phyloP scores from a whole-genome alignment of 2,797 vertebrate genomes.

The Diplodus puntazzo region DNA sequence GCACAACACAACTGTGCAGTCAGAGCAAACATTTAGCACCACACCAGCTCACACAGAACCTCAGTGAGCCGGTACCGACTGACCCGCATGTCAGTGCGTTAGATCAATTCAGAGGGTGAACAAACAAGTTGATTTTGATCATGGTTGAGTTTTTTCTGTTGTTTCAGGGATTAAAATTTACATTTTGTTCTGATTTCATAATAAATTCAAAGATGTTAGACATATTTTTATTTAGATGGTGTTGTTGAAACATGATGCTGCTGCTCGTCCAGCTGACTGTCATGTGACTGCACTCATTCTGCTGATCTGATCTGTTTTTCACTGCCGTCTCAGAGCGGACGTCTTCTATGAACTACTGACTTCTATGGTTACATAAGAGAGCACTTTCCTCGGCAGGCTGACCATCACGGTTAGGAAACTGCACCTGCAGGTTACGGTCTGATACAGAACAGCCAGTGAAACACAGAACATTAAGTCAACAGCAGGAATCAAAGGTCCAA shows the following conservation, averaged over 20 bases:
- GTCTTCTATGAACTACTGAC: not conserved
- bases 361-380: conserved; percentile 5
- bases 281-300: conserved; percentile 7
- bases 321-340: not conserved
- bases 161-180: too few species aligned
- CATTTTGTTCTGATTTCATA: conserved; percentile 1
- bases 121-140: too few species aligned
- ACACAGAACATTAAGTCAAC: not conserved
- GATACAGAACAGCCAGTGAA: not conserved
- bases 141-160: too few species aligned
- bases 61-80: too few species aligned
- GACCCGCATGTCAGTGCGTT: too few species aligned
- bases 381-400: conserved; percentile 1
- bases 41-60: too few species aligned
- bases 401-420: conserved; percentile 6
- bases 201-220: too few species aligned
- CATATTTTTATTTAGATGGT: too few species aligned
- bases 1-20: too few species aligned
- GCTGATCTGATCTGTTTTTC: conserved; percentile 16
- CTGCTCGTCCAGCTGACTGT: not conserved
- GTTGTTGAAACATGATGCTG: not conserved
- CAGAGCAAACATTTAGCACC: too few species aligned
- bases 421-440: not conserved
- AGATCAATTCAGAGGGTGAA: too few species aligned
- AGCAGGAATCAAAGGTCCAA: not conserved